A percentile compares a stretch with the other conserved stretches of the same genome.
phyloP scores from a whole-genome alignment of 37 sponge, comb jelly and placozoan genomes.

The Cladorhizidae sp. region DNA sequence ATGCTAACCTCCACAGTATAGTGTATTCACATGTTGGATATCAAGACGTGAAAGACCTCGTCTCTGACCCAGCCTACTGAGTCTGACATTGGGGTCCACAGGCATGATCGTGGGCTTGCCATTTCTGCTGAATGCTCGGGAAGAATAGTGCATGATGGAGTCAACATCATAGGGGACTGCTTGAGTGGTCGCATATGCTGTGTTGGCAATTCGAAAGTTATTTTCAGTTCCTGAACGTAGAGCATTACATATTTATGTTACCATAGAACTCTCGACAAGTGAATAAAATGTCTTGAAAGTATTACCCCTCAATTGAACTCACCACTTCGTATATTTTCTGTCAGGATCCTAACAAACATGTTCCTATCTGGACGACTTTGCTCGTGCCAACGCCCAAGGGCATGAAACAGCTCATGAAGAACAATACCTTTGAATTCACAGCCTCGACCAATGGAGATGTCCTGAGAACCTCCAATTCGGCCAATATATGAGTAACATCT shows the following conservation, averaged over 20 bases:
- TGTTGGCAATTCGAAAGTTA: constrained; percentile 62
- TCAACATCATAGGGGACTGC: constrained; percentile 69
- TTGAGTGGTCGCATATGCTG: constrained; percentile 60
- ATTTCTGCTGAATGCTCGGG: constrained; percentile 65
- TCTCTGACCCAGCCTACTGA: constrained; percentile 64
- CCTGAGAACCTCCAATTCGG: constrained; percentile 54
- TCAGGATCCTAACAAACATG: constrained; percentile 40
- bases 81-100: neutral
- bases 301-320: neutral
- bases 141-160: constrained; percentile 83
- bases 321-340: constrained; percentile 57
- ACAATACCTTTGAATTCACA: constrained; percentile 79
- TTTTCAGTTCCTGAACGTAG: constrained; percentile 31
- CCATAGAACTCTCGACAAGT: neutral
- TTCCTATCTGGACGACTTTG: constrained; percentile 89
- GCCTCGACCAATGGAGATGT: constrained; percentile 77
- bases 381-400: constrained; percentile 67
- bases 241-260: neutral
- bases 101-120: constrained; percentile 64
- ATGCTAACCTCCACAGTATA: constrained; percentile 42
- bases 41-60: constrained; percentile 49
- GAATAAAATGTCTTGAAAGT: too few relatives aligned
- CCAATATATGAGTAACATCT: constrained; percentile 81
- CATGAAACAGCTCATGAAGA: constrained; percentile 72
- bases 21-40: constrained; percentile 54